These are phyloP conservation scores for Cassiopea andromeda DNA, from an alignment of 30 jellyfish, hydroid and myxozoan genomes.

Conservation along the genomic window DNA sequence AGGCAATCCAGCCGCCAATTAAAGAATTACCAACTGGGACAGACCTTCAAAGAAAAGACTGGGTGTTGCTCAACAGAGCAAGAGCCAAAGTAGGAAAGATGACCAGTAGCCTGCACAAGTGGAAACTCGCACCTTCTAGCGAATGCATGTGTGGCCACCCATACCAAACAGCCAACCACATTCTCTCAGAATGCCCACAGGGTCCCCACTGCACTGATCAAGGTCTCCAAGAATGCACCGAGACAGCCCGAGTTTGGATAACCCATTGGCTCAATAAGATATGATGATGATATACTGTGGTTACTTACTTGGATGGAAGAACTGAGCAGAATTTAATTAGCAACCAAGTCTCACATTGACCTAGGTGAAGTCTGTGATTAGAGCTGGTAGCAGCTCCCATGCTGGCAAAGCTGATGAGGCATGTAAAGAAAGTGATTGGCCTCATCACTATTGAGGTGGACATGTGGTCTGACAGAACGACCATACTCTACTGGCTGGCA, in stretches of 20 bases:
- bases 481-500: constrained; percentile 68
- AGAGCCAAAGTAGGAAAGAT: no score
- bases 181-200: no score
- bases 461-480: constrained; percentile 71
- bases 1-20: no score
- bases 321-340: constrained; percentile 20
- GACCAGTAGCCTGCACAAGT: no score
- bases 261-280: no score
- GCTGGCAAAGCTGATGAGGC: constrained; percentile 57
- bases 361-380: constrained; percentile 25
- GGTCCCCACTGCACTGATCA: no score
- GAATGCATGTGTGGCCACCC: no score
- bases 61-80: no score
- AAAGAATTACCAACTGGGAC: no score
- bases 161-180: background rate
- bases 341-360: constrained; percentile 46
- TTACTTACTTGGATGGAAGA: constrained; percentile 5
- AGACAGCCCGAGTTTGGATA: background rate
- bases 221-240: background rate
- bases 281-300: background rate
- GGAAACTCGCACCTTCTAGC: no score
- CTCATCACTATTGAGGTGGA: background rate
- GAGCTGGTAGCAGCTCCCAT: constrained; percentile 62
- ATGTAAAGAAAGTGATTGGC: constrained; percentile 35
- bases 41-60: no score